Percentiles rank a stretch among this genome's conserved stretches.
phyloP scores from a whole-genome alignment of 2,797 vertebrate species.

The Brachyalestes nurse region DNA sequence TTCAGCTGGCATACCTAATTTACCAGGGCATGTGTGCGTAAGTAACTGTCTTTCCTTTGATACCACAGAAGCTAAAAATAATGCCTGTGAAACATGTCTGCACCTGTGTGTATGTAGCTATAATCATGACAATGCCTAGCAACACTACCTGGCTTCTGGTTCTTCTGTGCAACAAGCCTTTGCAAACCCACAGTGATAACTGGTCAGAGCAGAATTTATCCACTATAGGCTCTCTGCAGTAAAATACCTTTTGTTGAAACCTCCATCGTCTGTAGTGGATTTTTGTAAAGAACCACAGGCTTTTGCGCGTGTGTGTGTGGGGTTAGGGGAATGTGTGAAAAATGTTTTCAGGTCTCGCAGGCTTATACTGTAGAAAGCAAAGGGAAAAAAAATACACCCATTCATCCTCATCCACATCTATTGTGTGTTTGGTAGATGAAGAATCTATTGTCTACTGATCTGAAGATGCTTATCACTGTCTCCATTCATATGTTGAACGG shows the following conservation, averaged over 20 bases:
- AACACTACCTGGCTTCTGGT: constrained; percentile 32
- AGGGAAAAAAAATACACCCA: background rate
- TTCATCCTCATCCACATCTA: background rate
- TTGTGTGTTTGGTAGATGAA: constrained; percentile 23
- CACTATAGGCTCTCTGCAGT: constrained; percentile 6
- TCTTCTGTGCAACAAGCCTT: background rate
- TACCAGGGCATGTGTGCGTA: constrained; percentile 38
- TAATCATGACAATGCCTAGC: constrained; percentile 46
- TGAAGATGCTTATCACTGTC: background rate
- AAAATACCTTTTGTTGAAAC: background rate
- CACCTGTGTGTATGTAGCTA: constrained; percentile 32
- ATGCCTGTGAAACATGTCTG: constrained; percentile 25
- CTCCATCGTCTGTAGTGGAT: background rate
- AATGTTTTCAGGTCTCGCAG: background rate
- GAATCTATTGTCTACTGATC: background rate
- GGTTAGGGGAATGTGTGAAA: background rate
- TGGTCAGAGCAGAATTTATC: background rate
- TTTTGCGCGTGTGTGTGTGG: background rate
- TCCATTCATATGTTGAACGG: constrained; percentile 23
- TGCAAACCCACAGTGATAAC: constrained; percentile 8
- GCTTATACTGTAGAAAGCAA: background rate
- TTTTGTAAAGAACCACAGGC: background rate
- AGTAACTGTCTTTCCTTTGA: constrained; percentile 47
- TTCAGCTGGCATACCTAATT: constrained; percentile 50
- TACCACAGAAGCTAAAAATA: constrained; percentile 47